Base-by-base conservation (phyloP, 1,140 invertebrate genomes). In the Platorchestia sp. region DNA sequence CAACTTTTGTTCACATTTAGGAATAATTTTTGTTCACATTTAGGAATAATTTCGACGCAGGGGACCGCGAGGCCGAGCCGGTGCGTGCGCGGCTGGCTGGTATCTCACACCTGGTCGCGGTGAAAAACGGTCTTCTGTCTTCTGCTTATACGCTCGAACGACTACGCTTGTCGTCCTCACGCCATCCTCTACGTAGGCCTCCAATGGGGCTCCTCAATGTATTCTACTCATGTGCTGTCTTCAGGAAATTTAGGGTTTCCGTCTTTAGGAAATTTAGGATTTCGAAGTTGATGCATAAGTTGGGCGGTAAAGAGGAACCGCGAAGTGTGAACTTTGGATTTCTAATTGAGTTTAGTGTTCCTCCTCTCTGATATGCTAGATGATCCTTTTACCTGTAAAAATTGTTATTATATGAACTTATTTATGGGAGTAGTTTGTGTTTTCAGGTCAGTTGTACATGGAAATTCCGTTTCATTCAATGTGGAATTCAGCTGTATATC, bases 121-220 rank as follows among this genome's bases (percentile, higher is more conserved):
- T 89, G 87, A 89, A 41, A 89, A 89, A 89, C 87, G 87, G 87
- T 75, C 87, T 41, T 41, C 36, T 89, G 87, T 89, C 87, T 41
- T 0, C 41, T 44, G 87, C 87, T 89, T 16, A 89, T 41, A 89
- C 87, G 87, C 87, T 42, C 87, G 10, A 89, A 36, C 87, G n/a
- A 44, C 22, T 22, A 89, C 87, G 87, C 87, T 89, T 36, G 87
- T 27, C 41, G 43, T 42, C 87, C 36, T 89, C 41, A 41, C 41
- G 87, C 87, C 41, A 44, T 16, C 87, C 41, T 89, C 41, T 89
- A 36, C 5, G 87, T 41, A 41, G 87, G 59, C 59, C 59, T 22
- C 36, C 27, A 75, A 22, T 19, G 59, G 27, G 27, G 59, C 36
- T 75, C 36, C 59, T 19, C 10, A 75, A 75, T 51, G 47, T 51